Evolutionary conservation across 2,888 invertebrate species (phyloP), one percentile per base, ranked within the genome.

Genomic region (Drosophila hawaiiensis): DNA sequence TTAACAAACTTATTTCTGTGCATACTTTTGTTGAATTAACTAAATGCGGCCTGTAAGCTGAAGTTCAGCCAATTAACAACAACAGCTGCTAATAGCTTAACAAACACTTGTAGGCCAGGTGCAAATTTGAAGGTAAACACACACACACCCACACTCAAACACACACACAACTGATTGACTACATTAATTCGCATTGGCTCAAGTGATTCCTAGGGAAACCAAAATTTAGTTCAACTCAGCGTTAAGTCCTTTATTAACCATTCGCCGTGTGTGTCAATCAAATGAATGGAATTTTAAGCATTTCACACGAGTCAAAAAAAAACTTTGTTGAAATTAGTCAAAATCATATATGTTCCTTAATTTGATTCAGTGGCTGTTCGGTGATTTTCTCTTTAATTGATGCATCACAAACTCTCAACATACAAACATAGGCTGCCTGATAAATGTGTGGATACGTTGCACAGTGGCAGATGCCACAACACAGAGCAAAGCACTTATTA

Each of bases 181-280:
- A 43, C 43, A 9, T 39, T 9, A 39, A 47, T 29, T 43, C 29
- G 28, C 37, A 49, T 47, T 58, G 43, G 16, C 55, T 55, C n/a
- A 29, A 68, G 66, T 69, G 65, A 64, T 68, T 65, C 54, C 68
- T 7, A 35, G 35, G 39, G 60, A 68, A 72, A 81, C 53, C 43
- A n/a, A 47, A 59, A 37, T 54, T 25, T 39, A 50, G 16, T 12
- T 28, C 12, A 58, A 31, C 37, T 43, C 54, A 41, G 33, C n/a
- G 59, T 60, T 55, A 25, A 41, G 52, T 52, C 61, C 31, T 65
- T 70, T 67, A 79, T 75, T 56, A 68, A 71, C 68, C 68, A 83
- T 83, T 81, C 84, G 82, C 69, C 75, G 31, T 56, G 53, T 72
- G 61, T 43, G 33, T 29, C 65, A 55, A 65, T 59, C n/a, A 61